Base-by-base conservation (phyloP, 2,113 vertebrate genomes). In the Arothron firmamentum region DNA sequence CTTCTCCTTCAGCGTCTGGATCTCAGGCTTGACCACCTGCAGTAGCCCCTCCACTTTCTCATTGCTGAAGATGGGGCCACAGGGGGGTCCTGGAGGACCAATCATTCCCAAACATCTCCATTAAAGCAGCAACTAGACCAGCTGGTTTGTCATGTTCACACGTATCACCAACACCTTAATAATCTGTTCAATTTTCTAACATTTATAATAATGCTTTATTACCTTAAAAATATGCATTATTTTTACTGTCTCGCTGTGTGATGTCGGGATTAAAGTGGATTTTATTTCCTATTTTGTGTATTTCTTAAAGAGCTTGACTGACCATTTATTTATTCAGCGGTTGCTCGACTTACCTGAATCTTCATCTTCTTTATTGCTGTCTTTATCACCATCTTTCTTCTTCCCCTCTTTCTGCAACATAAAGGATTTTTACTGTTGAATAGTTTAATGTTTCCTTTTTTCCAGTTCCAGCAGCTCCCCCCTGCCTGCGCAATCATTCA, bases 1-100 rank as follows among this genome's bases (percentile, higher is more conserved):
- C 31, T 92, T 92, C 85, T 96, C 94, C 78, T 92, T 95, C 54
- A 93, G 84, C 0, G 88, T 91, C 70, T 93, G 92, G 78, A 96
- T 92, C 79, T 94, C 87, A 4, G 91, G 91, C 52, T 92, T 94
- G 9, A 95, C 87, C 19, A 85, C 81, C 60, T 83, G 85, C 74
- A 95, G 82, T 23, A 94, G 91, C 42, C 46, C 77, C 63, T 92
- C 90, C 17, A 96, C 90, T 13, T 87, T 89, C 57, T 92, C 91
- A 17, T 96, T 96, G 81, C 86, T 89, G 75, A 71, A 87, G 59
- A 96, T 87, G 13, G 94, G 94, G 57, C 94, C 94, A 71, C 94
- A 95, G 0, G 92, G 87, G 58, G 94, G 94, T 31, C 90, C 93
- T 93, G 71, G 23, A 43, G 67, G 61, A 46, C 47, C 52, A 57